Evolutionary conservation across 1,140 invertebrate genomes (phyloP).

Genomic region (Neodiprion fabricii): DNA sequence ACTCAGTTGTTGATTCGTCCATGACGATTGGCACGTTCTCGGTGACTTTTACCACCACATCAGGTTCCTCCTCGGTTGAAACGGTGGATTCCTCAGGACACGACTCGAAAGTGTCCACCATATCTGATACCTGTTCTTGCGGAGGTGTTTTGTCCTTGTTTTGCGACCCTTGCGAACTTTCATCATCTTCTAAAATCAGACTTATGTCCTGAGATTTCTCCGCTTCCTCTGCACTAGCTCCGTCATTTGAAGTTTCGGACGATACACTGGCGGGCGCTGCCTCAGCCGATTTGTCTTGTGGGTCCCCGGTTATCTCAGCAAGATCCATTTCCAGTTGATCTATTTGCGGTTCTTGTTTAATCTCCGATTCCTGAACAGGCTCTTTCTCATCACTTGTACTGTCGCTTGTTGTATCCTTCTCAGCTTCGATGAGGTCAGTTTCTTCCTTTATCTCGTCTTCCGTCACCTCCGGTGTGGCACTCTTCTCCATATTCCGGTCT

Average conservation of each 20-base stretch:
- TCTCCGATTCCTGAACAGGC: slow-evolving; percentile 28
- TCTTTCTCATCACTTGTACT: slow-evolving; percentile 20
- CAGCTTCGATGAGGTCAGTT: slow-evolving; percentile 23
- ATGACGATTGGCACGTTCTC: not conserved
- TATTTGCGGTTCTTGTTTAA: slow-evolving; percentile 32
- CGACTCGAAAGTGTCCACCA: slow-evolving; percentile 8
- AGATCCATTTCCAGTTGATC: slow-evolving; percentile 42
- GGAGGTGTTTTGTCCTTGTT: slow-evolving; percentile 20
- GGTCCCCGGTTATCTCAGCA: slow-evolving; percentile 45
- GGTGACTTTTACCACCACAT: not conserved
- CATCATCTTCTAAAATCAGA: slow-evolving; percentile 44
- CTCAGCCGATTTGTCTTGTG: slow-evolving; percentile 37
- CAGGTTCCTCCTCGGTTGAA: slow-evolving; percentile 15
- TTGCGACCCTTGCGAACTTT: slow-evolving; percentile 30
- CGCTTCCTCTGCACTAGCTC: slow-evolving; percentile 37
- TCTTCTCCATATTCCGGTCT: slow-evolving; percentile 27
- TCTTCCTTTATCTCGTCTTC: slow-evolving; percentile 28
- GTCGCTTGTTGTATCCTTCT: slow-evolving; percentile 16
- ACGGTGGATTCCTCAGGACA: slow-evolving; percentile 1
- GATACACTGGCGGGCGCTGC: slow-evolving; percentile 31
- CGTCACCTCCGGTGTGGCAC: slow-evolving; percentile 44
- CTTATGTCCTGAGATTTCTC: slow-evolving; percentile 48
- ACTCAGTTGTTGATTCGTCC: not conserved
- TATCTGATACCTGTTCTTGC: slow-evolving; percentile 16
- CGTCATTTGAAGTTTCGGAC: slow-evolving; percentile 39